phyloP scores from a whole-genome alignment of 2,113 vertebrate genomes.

The Trichechus manatus region DNA sequence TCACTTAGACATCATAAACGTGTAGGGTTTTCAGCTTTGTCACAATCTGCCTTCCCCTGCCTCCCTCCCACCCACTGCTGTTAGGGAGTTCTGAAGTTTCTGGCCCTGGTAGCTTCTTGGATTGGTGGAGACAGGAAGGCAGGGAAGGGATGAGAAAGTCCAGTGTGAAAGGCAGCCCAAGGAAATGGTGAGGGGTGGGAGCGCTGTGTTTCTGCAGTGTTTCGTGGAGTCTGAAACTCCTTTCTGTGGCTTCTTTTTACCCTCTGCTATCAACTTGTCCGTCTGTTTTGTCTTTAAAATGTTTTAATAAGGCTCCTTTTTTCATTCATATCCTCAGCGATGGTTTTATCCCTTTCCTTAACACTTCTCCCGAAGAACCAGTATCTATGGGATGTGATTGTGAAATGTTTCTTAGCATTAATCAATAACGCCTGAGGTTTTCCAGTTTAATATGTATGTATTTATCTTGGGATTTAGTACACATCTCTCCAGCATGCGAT shows the following conservation, averaged over 20 bases:
- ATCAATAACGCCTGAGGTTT: conserved; percentile 75
- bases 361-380: neutral
- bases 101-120: neutral
- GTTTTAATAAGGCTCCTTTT: neutral
- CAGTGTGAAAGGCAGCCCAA: neutral
- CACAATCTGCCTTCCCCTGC: neutral
- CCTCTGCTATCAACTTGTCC: neutral
- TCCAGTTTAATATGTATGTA: conserved; percentile 67
- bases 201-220: neutral
- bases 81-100: neutral
- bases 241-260: neutral
- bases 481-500: conserved; percentile 41
- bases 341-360: conserved; percentile 3
- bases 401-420: conserved; percentile 70
- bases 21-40: neutral
- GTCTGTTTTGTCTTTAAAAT: conserved; percentile 25
- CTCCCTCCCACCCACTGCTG: neutral
- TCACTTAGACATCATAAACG: neutral
- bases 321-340: neutral
- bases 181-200: neutral
- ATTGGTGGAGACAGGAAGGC: neutral
- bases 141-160: neutral
- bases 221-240: neutral
- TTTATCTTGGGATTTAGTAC: conserved; percentile 59
- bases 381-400: conserved; percentile 47